These are phyloP conservation scores for Thecophora atra DNA, from an alignment of 2,888 invertebrate species.

Conservation along the genomic window DNA sequence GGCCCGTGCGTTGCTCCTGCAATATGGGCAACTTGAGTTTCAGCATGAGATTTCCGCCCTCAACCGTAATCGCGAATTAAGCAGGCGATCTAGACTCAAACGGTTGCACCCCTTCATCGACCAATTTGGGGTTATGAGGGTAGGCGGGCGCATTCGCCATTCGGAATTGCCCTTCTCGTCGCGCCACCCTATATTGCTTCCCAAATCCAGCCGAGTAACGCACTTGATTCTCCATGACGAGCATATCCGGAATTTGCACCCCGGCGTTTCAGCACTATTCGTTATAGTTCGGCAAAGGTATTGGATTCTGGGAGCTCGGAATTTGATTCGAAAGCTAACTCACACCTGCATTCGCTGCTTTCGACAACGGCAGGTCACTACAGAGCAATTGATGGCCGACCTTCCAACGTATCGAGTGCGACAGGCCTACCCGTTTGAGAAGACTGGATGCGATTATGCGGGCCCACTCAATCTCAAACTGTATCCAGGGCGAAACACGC, in stretches of 20 bases:
- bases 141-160: constrained; percentile 30
- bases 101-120: constrained; percentile 35
- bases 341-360: constrained; percentile 34
- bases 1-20: background rate
- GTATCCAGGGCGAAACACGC: background rate
- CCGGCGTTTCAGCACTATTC: constrained; percentile 40
- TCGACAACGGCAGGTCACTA: constrained; percentile 24
- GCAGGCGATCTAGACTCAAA: constrained; percentile 5
- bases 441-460: constrained; percentile 22
- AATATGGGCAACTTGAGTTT: constrained; percentile 21
- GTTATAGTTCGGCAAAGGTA: constrained; percentile 41
- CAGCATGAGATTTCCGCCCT: constrained; percentile 4
- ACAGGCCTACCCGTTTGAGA: constrained; percentile 29
- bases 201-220: constrained; percentile 15
- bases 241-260: constrained; percentile 25
- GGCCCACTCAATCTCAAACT: background rate
- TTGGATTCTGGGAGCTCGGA: constrained; percentile 41
- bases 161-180: constrained; percentile 28
- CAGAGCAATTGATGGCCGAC: constrained; percentile 32
- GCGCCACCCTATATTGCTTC: constrained; percentile 42
- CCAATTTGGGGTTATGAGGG: constrained; percentile 11
- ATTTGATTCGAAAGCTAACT: constrained; percentile 32
- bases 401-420: constrained; percentile 30
- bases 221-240: constrained; percentile 24
- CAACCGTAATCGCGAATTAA: background rate